These are phyloP conservation scores for Orthonyx spaldingii DNA, from an alignment of 2,113 vertebrate species.

Conservation along the genomic window DNA sequence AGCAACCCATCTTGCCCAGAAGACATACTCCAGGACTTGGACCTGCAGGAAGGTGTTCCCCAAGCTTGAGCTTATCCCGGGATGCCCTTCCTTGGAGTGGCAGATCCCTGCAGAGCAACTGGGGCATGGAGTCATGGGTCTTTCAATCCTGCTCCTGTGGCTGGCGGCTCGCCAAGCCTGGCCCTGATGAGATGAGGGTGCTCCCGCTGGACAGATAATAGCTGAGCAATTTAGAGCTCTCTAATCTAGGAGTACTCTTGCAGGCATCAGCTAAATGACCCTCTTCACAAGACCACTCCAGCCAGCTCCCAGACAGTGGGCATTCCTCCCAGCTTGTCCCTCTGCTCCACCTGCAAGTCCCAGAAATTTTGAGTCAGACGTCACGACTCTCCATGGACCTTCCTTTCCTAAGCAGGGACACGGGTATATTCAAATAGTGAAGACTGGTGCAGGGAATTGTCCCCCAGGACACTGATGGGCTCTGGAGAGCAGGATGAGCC, in stretches of 20 bases:
- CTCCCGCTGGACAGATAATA: slow-evolving; percentile 17
- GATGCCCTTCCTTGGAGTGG: not conserved
- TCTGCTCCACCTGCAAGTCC: not conserved
- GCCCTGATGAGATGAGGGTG: not conserved
- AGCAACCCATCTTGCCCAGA: not conserved
- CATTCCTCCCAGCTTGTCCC: not conserved
- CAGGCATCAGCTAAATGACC: slow-evolving; percentile 23
- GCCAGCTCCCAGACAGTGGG: not conserved
- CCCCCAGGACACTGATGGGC: not conserved
- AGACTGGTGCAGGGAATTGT: not conserved
- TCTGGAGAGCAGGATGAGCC: not conserved
- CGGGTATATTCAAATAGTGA: fast-evolving
- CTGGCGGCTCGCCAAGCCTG: not conserved
- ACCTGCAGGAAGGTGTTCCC: not conserved
- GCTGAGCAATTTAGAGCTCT: slow-evolving; percentile 9
- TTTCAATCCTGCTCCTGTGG: not conserved
- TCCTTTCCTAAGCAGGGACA: not conserved
- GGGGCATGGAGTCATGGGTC: fast-evolving
- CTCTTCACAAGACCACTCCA: not conserved
- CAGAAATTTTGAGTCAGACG: not conserved
- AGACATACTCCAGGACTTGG: not conserved
- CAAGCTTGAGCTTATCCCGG: not conserved
- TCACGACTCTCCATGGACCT: not conserved
- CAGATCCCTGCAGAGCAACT: not conserved
- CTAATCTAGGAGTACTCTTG: slow-evolving; percentile 13